These are phyloP conservation scores for Ranitomeya imitator DNA, from an alignment of 2,113 vertebrate genomes.

Conservation along the genomic window DNA sequence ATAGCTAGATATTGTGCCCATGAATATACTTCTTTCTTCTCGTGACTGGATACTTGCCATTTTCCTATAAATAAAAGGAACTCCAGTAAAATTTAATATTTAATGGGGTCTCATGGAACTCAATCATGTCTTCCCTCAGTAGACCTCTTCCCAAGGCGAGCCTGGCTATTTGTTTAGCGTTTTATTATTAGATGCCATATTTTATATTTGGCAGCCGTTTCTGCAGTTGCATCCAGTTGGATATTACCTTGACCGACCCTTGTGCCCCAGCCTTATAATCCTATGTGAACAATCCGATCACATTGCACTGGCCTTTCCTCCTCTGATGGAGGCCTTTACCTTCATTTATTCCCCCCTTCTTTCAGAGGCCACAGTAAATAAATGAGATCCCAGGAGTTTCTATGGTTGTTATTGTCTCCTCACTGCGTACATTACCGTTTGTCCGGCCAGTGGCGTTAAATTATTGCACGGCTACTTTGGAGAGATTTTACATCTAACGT, in stretches of 20 bases:
- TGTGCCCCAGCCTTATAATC: neutral
- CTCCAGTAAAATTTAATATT: slow-evolving; percentile 43
- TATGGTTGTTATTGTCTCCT: neutral
- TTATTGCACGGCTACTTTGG: neutral
- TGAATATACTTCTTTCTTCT: neutral
- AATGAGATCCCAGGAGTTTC: slow-evolving; percentile 49
- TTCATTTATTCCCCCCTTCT: slow-evolving; percentile 17
- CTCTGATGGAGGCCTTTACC: neutral
- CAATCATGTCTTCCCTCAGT: slow-evolving; percentile 32
- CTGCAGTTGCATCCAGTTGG: neutral
- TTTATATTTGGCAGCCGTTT: slow-evolving; percentile 7
- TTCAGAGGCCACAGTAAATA: slow-evolving; percentile 25
- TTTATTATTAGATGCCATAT: slow-evolving; percentile 47
- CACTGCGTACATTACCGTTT: slow-evolving; percentile 1
- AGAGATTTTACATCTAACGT: neutral
- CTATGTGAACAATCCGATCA: neutral
- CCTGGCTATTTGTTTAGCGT: slow-evolving; percentile 19
- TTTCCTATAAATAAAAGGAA: slow-evolving; percentile 33
- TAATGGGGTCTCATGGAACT: slow-evolving; percentile 36
- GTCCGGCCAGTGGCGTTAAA: slow-evolving; percentile 12
- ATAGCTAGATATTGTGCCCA: neutral
- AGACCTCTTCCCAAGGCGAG: slow-evolving; percentile 17
- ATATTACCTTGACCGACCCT: neutral
- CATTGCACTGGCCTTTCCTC: neutral
- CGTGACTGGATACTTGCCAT: neutral